Conservation (phyloP, 2,888 invertebrate genomes). For the Glyphotaelius pellucidus region DNA sequence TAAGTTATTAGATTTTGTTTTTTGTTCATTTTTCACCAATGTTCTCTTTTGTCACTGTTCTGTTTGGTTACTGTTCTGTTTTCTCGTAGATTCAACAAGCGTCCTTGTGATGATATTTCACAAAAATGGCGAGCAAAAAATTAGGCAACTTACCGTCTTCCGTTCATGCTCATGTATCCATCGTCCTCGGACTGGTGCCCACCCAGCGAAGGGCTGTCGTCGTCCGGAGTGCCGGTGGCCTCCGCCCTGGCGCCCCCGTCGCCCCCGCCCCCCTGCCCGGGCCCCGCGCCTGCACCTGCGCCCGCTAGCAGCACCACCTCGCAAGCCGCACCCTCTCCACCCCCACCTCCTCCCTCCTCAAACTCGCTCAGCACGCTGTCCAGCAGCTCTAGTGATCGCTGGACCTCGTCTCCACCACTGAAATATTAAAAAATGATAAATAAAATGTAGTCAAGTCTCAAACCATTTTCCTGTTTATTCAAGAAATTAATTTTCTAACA, state of each 20-base stretch:
- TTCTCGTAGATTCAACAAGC: too few relatives aligned
- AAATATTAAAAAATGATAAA: constrained; percentile 71
- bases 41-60: too few relatives aligned
- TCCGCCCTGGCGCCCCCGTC: constrained; percentile 67
- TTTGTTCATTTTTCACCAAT: too few relatives aligned
- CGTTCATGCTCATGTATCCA: constrained; percentile 96
- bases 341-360: constrained; percentile 88
- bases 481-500: not conserved
- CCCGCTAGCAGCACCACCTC: constrained; percentile 76
- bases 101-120: not conserved
- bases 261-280: constrained; percentile 73
- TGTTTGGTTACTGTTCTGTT: too few relatives aligned
- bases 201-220: constrained; percentile 87
- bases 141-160: constrained; percentile 78
- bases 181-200: constrained; percentile 93
- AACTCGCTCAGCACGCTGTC: constrained; percentile 94
- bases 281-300: constrained; percentile 71
- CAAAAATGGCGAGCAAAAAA: not conserved
- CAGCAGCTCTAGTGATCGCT: constrained; percentile 90
- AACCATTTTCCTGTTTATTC: not conserved
- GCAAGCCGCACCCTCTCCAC: constrained; percentile 78
- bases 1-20: too few relatives aligned
- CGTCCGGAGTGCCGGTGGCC: constrained; percentile 74
- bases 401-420: constrained; percentile 91
- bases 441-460: not conserved